Conservation (phyloP, 1,140 invertebrate species). For the Psix sp. region DNA sequence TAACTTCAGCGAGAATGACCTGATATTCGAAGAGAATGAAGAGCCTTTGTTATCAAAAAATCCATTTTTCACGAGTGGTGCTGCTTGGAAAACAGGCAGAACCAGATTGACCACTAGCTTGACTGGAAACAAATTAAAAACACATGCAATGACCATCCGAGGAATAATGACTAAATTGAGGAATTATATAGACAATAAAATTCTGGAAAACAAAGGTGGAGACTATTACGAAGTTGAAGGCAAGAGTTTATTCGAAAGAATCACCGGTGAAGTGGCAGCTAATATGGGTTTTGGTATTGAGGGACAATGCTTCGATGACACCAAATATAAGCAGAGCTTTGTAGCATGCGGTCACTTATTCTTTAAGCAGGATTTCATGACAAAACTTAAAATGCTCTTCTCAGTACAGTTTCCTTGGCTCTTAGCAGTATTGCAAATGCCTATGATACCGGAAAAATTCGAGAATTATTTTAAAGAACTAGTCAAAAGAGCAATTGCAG, state of each 20-base stretch:
- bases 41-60: constrained; percentile 53
- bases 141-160: constrained; percentile 10
- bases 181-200: constrained; percentile 30
- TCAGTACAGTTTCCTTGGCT: constrained; percentile 1
- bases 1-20: constrained; percentile 38
- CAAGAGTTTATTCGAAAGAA: constrained; percentile 55
- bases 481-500: neutral
- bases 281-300: constrained; percentile 42
- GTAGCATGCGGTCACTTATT: neutral
- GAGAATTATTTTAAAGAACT: constrained; percentile 4
- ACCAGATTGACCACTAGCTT: constrained; percentile 28
- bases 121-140: constrained; percentile 51
- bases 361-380: neutral
- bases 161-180: constrained; percentile 17
- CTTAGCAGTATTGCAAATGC: neutral
- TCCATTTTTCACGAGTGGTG: constrained; percentile 60
- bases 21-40: constrained; percentile 17
- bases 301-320: constrained; percentile 47
- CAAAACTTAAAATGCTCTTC: neutral
- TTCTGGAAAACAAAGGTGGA: constrained; percentile 4
- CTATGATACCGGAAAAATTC: constrained; percentile 7
- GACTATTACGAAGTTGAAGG: constrained; percentile 51
- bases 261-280: constrained; percentile 44
- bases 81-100: constrained; percentile 37
- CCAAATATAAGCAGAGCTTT: neutral